Evolutionary conservation across 2,113 vertebrate species (phyloP), one percentile per base, ranked within the genome.

Genomic region (Sylvilagus bachmani): DNA sequence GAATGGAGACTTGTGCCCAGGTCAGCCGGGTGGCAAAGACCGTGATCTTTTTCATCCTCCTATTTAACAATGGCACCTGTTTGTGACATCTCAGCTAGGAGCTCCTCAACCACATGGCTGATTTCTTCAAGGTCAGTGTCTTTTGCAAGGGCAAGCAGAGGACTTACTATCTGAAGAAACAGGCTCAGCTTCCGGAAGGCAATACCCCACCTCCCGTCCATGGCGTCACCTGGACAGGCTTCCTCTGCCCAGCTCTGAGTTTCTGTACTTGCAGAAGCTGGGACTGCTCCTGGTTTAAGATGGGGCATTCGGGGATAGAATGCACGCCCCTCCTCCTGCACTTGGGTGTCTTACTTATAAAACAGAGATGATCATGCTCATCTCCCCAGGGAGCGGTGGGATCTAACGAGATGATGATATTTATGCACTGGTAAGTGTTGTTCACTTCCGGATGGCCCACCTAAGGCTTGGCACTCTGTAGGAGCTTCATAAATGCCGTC

Each of bases 101-200:
- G 66, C 38, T 77, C 31, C 49, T 82, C 31, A 0, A 61, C 38
- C 53, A 31, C 29, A n/a, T 6, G 44, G 6, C 55, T 79, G 67
- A 4, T 67, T 92, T 89, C 51, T 70, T 82, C 51, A 95, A 88
- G 94, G n/a, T 75, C 62, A 88, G 10, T 58, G 5, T 74, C 62
- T 73, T 87, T 33, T 70, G 7, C 24, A 14, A 31, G 36, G 58
- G 22, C 31, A 69, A n/a, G 49, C 12, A 78, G 38, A 31, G 64
- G 38, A 85, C 25, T 27, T 44, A 71, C 66, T 55, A 71, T 24
- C 2, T 61, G 66, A 79, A 93, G 58, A 89, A 80, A 95, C n/a
- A 87, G 84, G 67, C 10, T 61, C 21, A 67, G 67, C 21, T 86
- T 79, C 51, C 38, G 49, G 75, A 49, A 78, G 58, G 16, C 33